Percentiles rank a stretch among this genome's conserved stretches.
phyloP scores from a whole-genome alignment of 1,140 invertebrate genomes.

The Armadillidium nasatum region DNA sequence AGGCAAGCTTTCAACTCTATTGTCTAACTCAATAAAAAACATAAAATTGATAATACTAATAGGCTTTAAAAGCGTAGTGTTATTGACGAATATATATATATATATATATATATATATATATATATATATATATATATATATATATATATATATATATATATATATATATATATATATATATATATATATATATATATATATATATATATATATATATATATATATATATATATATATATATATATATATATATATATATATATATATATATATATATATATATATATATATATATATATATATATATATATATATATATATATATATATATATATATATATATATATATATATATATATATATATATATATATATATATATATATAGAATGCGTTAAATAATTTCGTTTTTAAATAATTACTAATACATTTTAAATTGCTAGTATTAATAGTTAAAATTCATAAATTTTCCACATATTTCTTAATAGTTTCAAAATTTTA shows the following conservation, averaged over 20 bases:
- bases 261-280: background rate
- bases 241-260: slow-evolving; percentile 13
- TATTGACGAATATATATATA: no score
- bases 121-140: no score
- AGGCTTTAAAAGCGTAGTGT: no score
- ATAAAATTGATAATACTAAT: no score
- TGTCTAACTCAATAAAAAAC: no score
- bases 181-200: slow-evolving; percentile 3
- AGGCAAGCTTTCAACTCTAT: no score
- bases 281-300: background rate
- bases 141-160: no score
- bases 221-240: slow-evolving; percentile 10
- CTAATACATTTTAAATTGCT: background rate
- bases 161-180: background rate
- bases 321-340: slow-evolving; percentile 3
- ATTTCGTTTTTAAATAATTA: background rate
- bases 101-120: no score
- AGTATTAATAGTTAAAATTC: no score
- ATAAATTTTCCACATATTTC: no score
- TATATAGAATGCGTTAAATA: background rate
- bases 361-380: background rate
- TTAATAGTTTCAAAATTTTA: no score
- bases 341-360: slow-evolving; percentile 15
- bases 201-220: slow-evolving; percentile 10
- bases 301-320: slow-evolving; percentile 13